These are phyloP conservation scores for Eurypyga helias DNA, from an alignment of 2,113 vertebrate genomes.

Conservation along the genomic window DNA sequence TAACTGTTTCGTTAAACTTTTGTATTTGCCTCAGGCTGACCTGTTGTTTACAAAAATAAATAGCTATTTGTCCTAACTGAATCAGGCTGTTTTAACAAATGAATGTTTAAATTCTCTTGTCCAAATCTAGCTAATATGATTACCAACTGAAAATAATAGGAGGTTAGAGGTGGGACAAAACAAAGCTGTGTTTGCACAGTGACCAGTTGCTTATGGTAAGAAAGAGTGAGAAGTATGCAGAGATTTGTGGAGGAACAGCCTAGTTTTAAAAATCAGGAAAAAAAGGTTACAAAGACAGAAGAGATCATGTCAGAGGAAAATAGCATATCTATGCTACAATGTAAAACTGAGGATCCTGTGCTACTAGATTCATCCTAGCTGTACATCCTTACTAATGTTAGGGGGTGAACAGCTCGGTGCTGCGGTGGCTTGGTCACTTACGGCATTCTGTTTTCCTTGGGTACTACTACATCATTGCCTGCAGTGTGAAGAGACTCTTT, in stretches of 20 bases:
- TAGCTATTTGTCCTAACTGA: not conserved
- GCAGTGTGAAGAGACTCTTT: too few species aligned
- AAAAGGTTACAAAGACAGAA: not conserved
- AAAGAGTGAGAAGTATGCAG: not conserved
- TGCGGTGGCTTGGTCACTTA: not conserved
- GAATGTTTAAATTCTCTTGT: not conserved
- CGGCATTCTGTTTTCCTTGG: not conserved
- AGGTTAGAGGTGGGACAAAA: not conserved
- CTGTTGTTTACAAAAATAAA: not conserved
- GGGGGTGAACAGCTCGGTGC: not conserved
- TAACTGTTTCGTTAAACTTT: not conserved
- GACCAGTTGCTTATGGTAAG: not conserved
- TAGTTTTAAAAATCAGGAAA: not conserved
- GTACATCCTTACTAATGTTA: not conserved
- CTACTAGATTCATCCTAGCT: not conserved
- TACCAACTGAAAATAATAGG: not conserved
- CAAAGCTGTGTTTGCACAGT: not conserved
- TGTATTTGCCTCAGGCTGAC: not conserved
- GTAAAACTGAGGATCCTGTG: not conserved
- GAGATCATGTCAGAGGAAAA: not conserved
- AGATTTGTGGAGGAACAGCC: not conserved
- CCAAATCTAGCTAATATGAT: not conserved
- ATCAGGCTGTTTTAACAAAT: not conserved
- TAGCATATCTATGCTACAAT: fast-evolving
- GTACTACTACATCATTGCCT: not conserved